Evolutionary conservation across 2,113 vertebrate genomes (phyloP), one percentile per base, ranked within the genome.

Genomic region (Chrysemys picta): DNA sequence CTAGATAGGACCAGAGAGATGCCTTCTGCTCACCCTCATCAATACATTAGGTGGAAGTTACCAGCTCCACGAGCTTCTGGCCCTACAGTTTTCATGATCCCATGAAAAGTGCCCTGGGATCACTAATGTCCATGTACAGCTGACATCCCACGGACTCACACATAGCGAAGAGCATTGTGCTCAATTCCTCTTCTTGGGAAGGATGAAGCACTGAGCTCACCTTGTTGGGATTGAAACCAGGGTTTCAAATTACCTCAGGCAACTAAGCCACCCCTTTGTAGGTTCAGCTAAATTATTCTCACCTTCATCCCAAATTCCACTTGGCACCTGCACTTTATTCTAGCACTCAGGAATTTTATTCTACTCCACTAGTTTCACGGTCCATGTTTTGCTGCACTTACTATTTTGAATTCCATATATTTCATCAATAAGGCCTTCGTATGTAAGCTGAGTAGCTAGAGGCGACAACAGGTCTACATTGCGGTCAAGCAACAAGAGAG

Each of bases 401-500:
- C 99, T 99, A 87, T 99, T 99, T 92, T 98, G 99, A 92, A 99
- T 99, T 17, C 99, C 99, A 4, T 99, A 99, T 96, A 99, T 98
- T 94, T 99, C 99, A 16, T 99, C 99, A 13, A 99, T 99, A 80
- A 99, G 99, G 50, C 99, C 99, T 96, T 99, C 99, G 0, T 99
- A 99, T 0, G 99, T 99, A 80, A 99, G 99, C 96, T 99, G 99
- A 0, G 99, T 99, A 80, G 99, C 99, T 10, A 99, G 95, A 0
- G 99, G 99, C 0, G 99, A 99, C 65, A 99, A 98, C 89, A 99
- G 98, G 75, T 99, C 99, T 8, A 99, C 98, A 0, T 99, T 99
- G 27, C 99, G 99, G 97, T 99, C 99, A 81, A 99, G 98, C 88
- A 99, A 79, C 92, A 99, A 93, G 81, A 99, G 98, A 2, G 99